Conservation (phyloP, 2,888 invertebrate genomes). For the Altica lythri region DNA sequence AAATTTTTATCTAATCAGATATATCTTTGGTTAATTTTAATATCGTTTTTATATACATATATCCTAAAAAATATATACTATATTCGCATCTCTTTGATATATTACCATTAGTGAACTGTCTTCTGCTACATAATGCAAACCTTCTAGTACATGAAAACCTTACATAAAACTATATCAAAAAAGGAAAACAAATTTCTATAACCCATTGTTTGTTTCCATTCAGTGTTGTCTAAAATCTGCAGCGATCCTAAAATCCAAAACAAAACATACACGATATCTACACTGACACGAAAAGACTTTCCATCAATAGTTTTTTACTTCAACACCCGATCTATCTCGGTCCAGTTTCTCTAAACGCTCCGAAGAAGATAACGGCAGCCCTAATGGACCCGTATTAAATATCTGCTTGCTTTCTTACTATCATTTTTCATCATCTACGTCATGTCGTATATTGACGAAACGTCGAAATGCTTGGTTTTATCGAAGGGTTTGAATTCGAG, state of each 20-base stretch:
- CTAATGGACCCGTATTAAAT: slow-evolving; percentile 56
- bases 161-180: neutral
- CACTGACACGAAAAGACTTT: slow-evolving; percentile 27
- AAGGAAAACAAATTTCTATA: neutral
- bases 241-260: slow-evolving; percentile 17
- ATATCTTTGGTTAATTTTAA: too few species aligned
- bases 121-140: too few species aligned
- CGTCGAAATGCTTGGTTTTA: slow-evolving; percentile 42
- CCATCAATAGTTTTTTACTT: slow-evolving; percentile 28
- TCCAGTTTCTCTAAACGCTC: slow-evolving; percentile 33
- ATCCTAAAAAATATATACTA: too few species aligned
- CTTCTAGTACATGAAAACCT: neutral
- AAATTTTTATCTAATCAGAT: too few species aligned
- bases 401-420: slow-evolving; percentile 51
- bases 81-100: too few species aligned
- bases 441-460: slow-evolving; percentile 49
- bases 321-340: slow-evolving; percentile 33
- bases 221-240: slow-evolving; percentile 3
- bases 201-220: neutral
- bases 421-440: slow-evolving; percentile 54
- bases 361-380: slow-evolving; percentile 33
- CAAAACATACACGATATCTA: slow-evolving; percentile 24
- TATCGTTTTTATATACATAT: too few species aligned
- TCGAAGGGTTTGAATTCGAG: slow-evolving; percentile 36
- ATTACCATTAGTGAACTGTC: too few species aligned